phyloP scores from a whole-genome alignment of 53 echinoderm and acorn worm genomes.

The Luidia sarsii region DNA sequence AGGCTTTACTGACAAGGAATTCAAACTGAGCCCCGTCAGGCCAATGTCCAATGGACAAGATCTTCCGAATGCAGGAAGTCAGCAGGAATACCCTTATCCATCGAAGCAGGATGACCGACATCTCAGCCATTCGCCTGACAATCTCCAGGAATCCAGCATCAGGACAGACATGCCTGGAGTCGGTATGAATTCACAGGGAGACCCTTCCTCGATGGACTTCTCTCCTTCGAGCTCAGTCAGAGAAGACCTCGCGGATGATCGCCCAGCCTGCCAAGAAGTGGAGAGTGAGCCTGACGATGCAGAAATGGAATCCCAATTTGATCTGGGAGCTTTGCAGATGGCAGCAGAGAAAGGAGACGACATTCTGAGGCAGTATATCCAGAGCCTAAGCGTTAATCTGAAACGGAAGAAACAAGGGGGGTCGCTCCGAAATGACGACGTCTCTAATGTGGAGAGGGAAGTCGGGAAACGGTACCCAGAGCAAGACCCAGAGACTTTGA shows the following conservation, averaged over 20 bases:
- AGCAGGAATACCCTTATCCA: too few species aligned
- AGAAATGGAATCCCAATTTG: constrained; percentile 61
- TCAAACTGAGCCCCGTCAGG: not conserved
- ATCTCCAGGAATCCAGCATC: not conserved
- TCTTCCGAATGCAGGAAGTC: not conserved
- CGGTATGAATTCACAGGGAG: too few species aligned
- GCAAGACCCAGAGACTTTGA: too few species aligned
- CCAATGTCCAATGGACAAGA: not conserved
- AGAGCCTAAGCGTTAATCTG: constrained; percentile 70
- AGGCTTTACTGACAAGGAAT: constrained; percentile 37
- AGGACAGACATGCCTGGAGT: too few species aligned
- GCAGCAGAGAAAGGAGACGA: constrained; percentile 93
- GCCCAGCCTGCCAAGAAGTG: not conserved
- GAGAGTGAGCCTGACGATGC: not conserved
- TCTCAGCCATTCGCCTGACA: not conserved
- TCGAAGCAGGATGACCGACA: not conserved
- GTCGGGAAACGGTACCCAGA: not conserved
- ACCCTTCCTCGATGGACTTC: too few species aligned
- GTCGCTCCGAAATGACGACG: not conserved
- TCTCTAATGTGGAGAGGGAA: not conserved
- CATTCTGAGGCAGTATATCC: constrained; percentile 75
- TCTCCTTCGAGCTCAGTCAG: not conserved
- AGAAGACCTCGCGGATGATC: not conserved
- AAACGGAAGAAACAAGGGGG: constrained; percentile 38
- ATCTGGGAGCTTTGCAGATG: constrained; percentile 78